These are phyloP conservation scores for Fistularia tabacaria DNA, from an alignment of 2,797 vertebrate genomes.

Conservation along the genomic window DNA sequence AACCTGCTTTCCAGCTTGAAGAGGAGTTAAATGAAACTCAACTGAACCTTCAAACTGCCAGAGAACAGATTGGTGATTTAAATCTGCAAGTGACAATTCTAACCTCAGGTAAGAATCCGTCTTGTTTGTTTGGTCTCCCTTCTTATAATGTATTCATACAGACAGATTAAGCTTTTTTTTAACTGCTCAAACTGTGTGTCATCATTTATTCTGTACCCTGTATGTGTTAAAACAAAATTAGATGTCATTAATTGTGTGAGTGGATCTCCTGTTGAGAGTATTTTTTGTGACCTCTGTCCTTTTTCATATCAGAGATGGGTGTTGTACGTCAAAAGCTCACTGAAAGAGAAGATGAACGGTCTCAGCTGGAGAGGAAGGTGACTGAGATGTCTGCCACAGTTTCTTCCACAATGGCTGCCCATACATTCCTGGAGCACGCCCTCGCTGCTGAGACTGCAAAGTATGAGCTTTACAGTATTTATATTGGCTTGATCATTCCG, in stretches of 20 bases:
- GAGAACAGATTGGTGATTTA: conserved; percentile 68
- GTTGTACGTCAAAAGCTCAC: conserved; percentile 71
- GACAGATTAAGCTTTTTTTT: too few relatives aligned
- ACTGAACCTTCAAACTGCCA: conserved; percentile 58
- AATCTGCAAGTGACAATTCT: conserved; percentile 74
- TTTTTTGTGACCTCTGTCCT: not conserved
- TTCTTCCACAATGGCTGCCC: conserved; percentile 74
- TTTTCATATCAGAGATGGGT: conserved; percentile 64
- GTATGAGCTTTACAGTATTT: conserved; percentile 42
- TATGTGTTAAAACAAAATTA: too few relatives aligned
- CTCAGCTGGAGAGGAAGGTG: conserved; percentile 65
- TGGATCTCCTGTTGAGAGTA: not conserved
- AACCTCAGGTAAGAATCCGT: conserved; percentile 66
- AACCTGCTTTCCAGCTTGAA: conserved; percentile 52
- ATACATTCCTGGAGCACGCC: conserved; percentile 74
- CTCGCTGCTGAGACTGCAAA: conserved; percentile 64
- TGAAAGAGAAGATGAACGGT: conserved; percentile 61
- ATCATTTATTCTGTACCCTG: too few relatives aligned
- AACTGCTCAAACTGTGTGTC: too few relatives aligned
- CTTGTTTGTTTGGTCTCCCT: too few relatives aligned
- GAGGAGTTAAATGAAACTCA: conserved; percentile 54
- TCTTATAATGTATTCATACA: too few relatives aligned
- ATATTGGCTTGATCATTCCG: too few relatives aligned
- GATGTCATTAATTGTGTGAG: too few relatives aligned
- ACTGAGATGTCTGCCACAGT: conserved; percentile 73